Evolutionary conservation across 2,797 vertebrate species (phyloP), one percentile per base, ranked within the genome.

Genomic region (Nyctibius grandis): DNA sequence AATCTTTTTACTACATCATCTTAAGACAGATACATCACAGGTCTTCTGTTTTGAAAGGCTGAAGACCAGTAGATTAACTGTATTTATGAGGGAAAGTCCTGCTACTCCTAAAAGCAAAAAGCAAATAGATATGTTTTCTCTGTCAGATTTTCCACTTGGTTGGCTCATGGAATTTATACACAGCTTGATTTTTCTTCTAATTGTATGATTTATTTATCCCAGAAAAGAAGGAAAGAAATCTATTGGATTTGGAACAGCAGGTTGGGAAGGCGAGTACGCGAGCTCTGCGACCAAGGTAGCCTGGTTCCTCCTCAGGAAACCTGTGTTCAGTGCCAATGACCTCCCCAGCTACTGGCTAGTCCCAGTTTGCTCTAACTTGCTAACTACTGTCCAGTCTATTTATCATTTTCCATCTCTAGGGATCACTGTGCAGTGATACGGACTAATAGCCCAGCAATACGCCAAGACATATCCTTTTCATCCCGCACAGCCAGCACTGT

Each of bases 391-490:
- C 95, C 91, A 82, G 67, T 51, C 61, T 89, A 88, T 91, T 96
- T 88, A 88, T 81, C 84, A 65, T 59, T 86, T 74, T 53, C 68
- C 78, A 42, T 61, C 84, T 53, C 75, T 31, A 42, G 80, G 81
- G 68, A 88, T 63, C 51, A 23, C 85, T 60, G 68, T 22, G 59
- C 94, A 89, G 45, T 50, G 82, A 94, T 90, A 92, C 0, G 3
- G 88, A 88, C 90, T 96, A 91, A 88, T 70, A 91, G 80, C 91
- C 67, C 67, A 82, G 48, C 36, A 76, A 56, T 65, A 84, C 38
- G 96, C 93, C 97, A 97, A 95, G 94, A 75, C 33, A 9, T 89
- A 91, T 95, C 69, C 77, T 89, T 96, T 93, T 89, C 69, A 83
- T 76, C 88, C 93, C 5, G 9, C 81, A 69, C 59, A 94, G 91